Base-by-base conservation (phyloP, 2,888 invertebrate species). In the Caenorhabditis zanzibari region DNA sequence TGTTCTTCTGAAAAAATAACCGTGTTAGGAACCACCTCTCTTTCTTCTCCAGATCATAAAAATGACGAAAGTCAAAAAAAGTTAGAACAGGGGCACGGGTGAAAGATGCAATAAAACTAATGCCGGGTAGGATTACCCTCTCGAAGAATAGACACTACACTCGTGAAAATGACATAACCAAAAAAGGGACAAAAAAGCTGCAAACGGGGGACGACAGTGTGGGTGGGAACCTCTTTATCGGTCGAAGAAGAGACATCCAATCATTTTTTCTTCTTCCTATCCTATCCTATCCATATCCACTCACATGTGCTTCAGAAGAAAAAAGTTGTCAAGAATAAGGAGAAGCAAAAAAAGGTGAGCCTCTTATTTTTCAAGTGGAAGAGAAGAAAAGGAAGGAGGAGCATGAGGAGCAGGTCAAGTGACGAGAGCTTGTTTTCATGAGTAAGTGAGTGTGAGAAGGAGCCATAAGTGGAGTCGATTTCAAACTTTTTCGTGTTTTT, bases 361-460 rank as follows among this genome's bases (percentile, higher is more conserved):
- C 54, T 49, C 64, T 66, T 66, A 58, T 68, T 64, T 38, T 64
- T 66, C 41, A 76, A 76, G 75, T 76, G 66, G 75, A 52, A 63
- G 58, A 56, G 44, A 75, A 47, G 35, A 66, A 44, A 72, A 56
- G 54, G 59, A 68, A 59, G 72, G 66, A 72, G 72, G 64, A 63
- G 59, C 26, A 63, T 47, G 49, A 73, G 73, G 73, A 80, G 79
- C 72, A 80, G 79, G 77, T 77, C 77, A 77, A 69, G 77, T 71
- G 77, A 77, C 77, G 77, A 59, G 68, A 56, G 64, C 52, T 69
- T 77, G 69, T 77, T 77, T 77, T 71, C 63, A 63, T 61, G 63
- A 69, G 76, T 49, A 52, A 59, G 47, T 69, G 71, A 71, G 71
- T 58, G 71, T 58, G 41, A 76, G 63, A 61, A 76, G 75, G 56